These are phyloP conservation scores for Ochropacha duplaris DNA, from an alignment of 2,888 invertebrate species.

Conservation along the genomic window DNA sequence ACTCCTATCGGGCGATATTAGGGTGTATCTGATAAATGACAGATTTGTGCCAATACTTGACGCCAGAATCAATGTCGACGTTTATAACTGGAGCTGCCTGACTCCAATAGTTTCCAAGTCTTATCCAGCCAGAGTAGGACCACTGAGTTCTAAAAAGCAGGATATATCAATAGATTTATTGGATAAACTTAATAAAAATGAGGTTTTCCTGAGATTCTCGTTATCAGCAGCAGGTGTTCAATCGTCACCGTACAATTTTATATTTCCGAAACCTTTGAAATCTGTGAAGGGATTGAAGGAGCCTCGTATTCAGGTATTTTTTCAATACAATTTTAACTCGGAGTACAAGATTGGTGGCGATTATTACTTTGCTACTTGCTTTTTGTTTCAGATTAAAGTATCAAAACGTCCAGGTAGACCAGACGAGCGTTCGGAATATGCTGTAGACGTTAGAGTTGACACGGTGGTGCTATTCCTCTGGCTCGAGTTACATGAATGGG, in stretches of 20 bases:
- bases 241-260: conserved; percentile 85
- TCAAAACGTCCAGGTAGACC: conserved; percentile 22
- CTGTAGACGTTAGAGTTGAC: conserved; percentile 61
- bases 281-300: conserved; percentile 71
- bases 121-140: conserved; percentile 42
- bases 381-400: conserved; percentile 54
- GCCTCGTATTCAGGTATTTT: conserved; percentile 81
- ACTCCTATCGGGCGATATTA: conserved; percentile 73
- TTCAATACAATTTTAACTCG: neutral
- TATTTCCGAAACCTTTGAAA: conserved; percentile 85
- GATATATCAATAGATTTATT: conserved; percentile 45
- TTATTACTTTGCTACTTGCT: neutral
- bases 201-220: conserved; percentile 72
- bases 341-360: too few relatives aligned
- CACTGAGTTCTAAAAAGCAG: conserved; percentile 54
- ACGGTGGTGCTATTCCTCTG: conserved; percentile 87
- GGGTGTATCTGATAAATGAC: conserved; percentile 87
- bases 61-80: conserved; percentile 78
- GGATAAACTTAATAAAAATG: conserved; percentile 43
- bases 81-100: conserved; percentile 83
- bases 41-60: conserved; percentile 66
- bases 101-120: conserved; percentile 54
- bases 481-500: conserved; percentile 80
- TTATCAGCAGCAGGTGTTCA: conserved; percentile 70
- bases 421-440: conserved; percentile 33